Percentiles rank a stretch among this genome's conserved stretches.
These are phyloP conservation scores for Glossosoma conforme DNA, from an alignment of 1,140 invertebrate genomes.

Conservation along the genomic window DNA sequence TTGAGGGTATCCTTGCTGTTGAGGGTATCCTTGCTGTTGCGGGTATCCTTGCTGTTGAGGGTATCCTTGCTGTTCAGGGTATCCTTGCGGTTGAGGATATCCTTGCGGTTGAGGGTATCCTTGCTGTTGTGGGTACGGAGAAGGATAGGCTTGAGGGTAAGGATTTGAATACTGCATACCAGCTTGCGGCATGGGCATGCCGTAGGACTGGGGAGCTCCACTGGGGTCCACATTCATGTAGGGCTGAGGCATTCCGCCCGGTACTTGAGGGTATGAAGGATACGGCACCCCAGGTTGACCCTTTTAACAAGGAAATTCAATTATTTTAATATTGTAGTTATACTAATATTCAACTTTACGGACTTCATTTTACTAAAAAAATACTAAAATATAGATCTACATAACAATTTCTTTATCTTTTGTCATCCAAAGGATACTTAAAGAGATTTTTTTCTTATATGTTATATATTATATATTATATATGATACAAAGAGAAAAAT, in stretches of 20 bases:
- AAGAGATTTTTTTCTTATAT: no score
- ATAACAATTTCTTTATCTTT: no score
- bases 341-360: no score
- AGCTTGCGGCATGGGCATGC: conserved; percentile 44
- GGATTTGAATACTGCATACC: conserved; percentile 36
- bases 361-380: no score
- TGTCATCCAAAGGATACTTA: no score
- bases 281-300: conserved; percentile 29
- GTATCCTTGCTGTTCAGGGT: conserved; percentile 11
- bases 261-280: conserved; percentile 14
- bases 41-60: conserved; percentile 8
- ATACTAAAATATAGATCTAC: no score
- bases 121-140: conserved; percentile 18
- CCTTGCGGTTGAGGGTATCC: conserved; percentile 17
- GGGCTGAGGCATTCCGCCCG: conserved; percentile 38
- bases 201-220: conserved; percentile 45
- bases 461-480: no score
- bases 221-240: conserved; percentile 47
- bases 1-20: conserved; percentile 27
- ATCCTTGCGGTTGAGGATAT: conserved; percentile 18
- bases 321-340: no score
- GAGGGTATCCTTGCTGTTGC: conserved; percentile 18
- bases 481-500: no score
- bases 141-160: conserved; percentile 37
- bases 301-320: conserved; percentile 44